Evolutionary conservation across 2,797 vertebrate species (phyloP).

Genomic region (Sus cebifrons): DNA sequence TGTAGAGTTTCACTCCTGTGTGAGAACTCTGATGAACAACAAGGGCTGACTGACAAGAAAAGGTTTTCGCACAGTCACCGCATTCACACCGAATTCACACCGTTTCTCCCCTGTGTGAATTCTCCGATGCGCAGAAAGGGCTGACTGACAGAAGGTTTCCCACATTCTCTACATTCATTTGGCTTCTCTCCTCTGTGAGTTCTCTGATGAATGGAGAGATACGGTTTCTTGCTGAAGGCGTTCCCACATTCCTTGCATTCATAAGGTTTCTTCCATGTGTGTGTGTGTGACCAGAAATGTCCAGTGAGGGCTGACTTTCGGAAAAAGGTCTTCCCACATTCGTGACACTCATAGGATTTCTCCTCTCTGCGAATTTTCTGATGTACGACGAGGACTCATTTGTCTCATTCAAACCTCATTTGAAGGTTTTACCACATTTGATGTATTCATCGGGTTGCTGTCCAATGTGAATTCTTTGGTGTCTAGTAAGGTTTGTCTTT

Average conservation of each 20-base stretch:
- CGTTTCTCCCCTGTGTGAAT: no score
- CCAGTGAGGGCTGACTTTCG: conserved; percentile 26
- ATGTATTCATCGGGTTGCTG: background rate
- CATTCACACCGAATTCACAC: no score
- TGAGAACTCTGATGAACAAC: background rate
- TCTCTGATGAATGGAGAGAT: background rate
- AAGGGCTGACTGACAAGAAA: no score
- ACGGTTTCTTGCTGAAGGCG: background rate
- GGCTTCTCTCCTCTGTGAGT: background rate
- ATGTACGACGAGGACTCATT: background rate
- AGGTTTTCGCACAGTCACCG: no score
- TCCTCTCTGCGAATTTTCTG: background rate
- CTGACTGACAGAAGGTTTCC: background rate
- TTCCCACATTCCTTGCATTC: background rate
- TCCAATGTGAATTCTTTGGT: background rate
- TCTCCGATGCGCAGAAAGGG: background rate
- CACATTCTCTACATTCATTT: background rate
- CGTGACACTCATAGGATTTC: background rate
- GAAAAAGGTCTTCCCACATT: conserved; percentile 37
- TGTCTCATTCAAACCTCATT: background rate
- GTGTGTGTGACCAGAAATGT: background rate
- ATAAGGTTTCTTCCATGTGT: background rate
- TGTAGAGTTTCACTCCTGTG: background rate
- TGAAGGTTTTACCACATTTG: background rate
- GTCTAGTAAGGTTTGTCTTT: background rate